Percentiles rank a stretch among this genome's conserved stretches.
Evolutionary conservation across 2,888 invertebrate species (phyloP).

Genomic region (Gari tellinella): DNA sequence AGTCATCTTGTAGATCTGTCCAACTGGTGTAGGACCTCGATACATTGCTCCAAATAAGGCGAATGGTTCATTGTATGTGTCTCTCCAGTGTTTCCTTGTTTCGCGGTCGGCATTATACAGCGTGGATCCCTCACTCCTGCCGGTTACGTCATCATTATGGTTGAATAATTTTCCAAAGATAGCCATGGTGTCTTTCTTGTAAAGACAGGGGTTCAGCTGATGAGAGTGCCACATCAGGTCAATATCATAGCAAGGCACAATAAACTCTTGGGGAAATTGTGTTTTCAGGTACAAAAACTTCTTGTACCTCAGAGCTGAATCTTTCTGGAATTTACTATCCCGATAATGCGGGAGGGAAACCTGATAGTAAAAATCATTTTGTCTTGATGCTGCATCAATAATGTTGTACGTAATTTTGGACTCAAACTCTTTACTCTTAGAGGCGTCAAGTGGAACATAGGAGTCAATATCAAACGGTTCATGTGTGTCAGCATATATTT

Average conservation of each 20-base stretch:
- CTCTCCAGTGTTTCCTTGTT: constrained; percentile 84
- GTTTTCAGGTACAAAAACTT: constrained; percentile 84
- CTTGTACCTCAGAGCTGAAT: constrained; percentile 82
- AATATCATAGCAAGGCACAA: constrained; percentile 85
- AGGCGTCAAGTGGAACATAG: constrained; percentile 18
- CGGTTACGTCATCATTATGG: constrained; percentile 85
- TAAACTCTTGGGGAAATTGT: constrained; percentile 83
- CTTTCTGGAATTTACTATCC: constrained; percentile 83
- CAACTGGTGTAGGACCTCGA: constrained; percentile 83
- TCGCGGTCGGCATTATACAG: constrained; percentile 83
- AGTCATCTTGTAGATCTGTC: constrained; percentile 28
- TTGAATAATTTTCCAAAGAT: constrained; percentile 82
- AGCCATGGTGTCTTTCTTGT: constrained; percentile 75
- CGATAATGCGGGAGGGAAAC: constrained; percentile 85
- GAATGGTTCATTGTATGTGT: constrained; percentile 82
- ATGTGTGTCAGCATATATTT: constrained; percentile 66
- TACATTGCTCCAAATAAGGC: constrained; percentile 85
- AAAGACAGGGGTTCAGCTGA: constrained; percentile 82
- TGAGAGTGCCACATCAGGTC: constrained; percentile 86
- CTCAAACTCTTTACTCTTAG: constrained; percentile 14
- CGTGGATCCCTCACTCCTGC: constrained; percentile 84
- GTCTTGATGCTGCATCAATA: constrained; percentile 83
- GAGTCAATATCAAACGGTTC: constrained; percentile 69
- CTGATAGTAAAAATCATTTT: constrained; percentile 85
- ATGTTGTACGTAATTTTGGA: constrained; percentile 83